phyloP scores from a whole-genome alignment of 2,113 vertebrate species.

The Pseudorhombus dupliciocellatus region DNA sequence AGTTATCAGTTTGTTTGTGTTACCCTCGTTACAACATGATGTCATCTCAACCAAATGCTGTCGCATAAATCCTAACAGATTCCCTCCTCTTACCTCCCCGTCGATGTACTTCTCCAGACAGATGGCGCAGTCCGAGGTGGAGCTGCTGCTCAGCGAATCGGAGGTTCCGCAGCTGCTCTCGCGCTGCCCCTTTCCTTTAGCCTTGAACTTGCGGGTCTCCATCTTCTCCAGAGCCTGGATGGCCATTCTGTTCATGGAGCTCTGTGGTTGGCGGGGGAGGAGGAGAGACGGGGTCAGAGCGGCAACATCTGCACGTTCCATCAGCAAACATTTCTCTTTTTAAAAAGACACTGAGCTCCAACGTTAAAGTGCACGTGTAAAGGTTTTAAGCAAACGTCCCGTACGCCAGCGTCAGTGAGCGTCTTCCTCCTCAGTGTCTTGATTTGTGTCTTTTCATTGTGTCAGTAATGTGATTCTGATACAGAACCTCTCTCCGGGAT shows the following conservation, averaged over 20 bases:
- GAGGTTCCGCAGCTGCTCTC: conserved; percentile 90
- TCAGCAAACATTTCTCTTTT: background rate
- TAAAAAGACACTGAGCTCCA: no score
- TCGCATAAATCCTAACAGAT: no score
- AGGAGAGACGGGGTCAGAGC: background rate
- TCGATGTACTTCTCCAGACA: conserved; percentile 99
- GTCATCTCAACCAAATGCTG: no score
- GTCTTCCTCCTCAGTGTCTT: background rate
- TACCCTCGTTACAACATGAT: no score
- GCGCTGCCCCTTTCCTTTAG: conserved; percentile 89
- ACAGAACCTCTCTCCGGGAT: conserved; percentile 9
- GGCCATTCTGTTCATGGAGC: conserved; percentile 97
- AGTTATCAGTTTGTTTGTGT: no score
- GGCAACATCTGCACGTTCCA: background rate
- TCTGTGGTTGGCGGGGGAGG: conserved; percentile 74
- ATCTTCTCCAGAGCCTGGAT: conserved; percentile 98
- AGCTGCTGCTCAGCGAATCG: conserved; percentile 96
- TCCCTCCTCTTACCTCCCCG: conserved; percentile 87
- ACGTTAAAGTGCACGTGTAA: background rate
- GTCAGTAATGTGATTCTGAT: background rate
- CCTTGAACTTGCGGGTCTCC: conserved; percentile 98
- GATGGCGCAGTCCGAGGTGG: conserved; percentile 98
- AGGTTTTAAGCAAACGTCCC: no score
- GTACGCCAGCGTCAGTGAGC: background rate
- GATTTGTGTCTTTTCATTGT: background rate